These are phyloP conservation scores for Euthynnus affinis DNA, from an alignment of 2,797 vertebrate genomes.

Conservation along the genomic window DNA sequence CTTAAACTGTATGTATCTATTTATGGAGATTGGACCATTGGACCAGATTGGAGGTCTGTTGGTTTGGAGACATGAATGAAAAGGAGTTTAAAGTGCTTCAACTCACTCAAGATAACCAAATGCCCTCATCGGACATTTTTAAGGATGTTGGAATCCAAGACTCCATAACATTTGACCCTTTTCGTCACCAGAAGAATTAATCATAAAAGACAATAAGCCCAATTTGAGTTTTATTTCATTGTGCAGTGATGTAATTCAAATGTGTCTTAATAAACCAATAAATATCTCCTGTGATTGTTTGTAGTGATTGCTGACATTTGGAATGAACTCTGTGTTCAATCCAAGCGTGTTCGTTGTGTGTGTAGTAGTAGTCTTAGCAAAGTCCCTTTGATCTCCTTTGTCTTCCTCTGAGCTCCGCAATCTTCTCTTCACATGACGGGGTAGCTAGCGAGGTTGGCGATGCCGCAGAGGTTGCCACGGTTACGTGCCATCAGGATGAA, in stretches of 20 bases:
- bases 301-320: conserved; percentile 10
- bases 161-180: neutral
- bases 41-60: conserved; percentile 10
- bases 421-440: conserved; percentile 80
- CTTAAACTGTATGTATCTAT: fast-evolving
- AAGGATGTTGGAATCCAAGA: neutral
- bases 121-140: neutral
- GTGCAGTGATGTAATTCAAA: neutral
- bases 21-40: too few species aligned
- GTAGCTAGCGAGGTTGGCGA: conserved; percentile 87
- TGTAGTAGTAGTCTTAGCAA: conserved; percentile 30
- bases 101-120: conserved; percentile 24
- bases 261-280: neutral
- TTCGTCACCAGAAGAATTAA: neutral
- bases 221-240: neutral
- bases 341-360: neutral
- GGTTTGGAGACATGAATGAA: conserved; percentile 31
- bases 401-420: neutral
- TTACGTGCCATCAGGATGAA: conserved; percentile 89
- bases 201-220: neutral
- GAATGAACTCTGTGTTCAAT: neutral
- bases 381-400: neutral
- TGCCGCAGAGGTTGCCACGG: conserved; percentile 87
- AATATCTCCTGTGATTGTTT: neutral
- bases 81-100: conserved; percentile 52